Percentiles rank a stretch among this genome's conserved stretches.
Evolutionary conservation across 2,113 vertebrate species (phyloP).

Genomic region (Mesocricetus auratus): DNA sequence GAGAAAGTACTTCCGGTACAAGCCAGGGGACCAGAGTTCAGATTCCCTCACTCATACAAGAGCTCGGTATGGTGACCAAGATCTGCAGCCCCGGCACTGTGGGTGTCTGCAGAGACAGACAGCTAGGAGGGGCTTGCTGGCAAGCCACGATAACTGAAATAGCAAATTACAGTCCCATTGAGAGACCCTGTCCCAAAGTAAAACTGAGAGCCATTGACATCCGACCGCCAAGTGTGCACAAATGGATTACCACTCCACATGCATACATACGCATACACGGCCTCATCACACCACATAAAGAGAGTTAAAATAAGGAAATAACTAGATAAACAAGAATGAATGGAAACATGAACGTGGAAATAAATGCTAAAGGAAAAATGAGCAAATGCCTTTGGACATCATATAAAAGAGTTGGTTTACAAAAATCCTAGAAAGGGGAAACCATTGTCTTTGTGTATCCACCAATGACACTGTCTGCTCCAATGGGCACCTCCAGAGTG

Average conservation of each 20-base stretch:
- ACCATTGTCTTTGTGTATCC: background rate
- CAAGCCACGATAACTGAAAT: background rate
- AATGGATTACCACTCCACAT: background rate
- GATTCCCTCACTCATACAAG: background rate
- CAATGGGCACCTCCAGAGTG: background rate
- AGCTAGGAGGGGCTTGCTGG: too few relatives aligned
- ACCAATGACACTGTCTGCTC: background rate
- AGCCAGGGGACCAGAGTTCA: background rate
- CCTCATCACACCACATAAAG: too few relatives aligned
- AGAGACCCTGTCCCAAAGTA: background rate
- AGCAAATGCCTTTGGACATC: background rate
- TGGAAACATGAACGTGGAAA: background rate
- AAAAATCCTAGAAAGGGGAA: too few relatives aligned
- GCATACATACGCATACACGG: background rate
- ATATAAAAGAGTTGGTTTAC: background rate
- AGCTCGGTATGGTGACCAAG: background rate
- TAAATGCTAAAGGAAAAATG: background rate
- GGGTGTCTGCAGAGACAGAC: background rate
- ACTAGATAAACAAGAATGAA: background rate
- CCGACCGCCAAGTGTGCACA: too few relatives aligned
- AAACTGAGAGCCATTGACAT: background rate
- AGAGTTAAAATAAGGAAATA: background rate
- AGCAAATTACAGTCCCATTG: too few relatives aligned
- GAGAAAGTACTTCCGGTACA: background rate
- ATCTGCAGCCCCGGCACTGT: background rate